These are phyloP conservation scores for Himalopsyche tibetana DNA, from an alignment of 2,888 invertebrate genomes.

Conservation along the genomic window DNA sequence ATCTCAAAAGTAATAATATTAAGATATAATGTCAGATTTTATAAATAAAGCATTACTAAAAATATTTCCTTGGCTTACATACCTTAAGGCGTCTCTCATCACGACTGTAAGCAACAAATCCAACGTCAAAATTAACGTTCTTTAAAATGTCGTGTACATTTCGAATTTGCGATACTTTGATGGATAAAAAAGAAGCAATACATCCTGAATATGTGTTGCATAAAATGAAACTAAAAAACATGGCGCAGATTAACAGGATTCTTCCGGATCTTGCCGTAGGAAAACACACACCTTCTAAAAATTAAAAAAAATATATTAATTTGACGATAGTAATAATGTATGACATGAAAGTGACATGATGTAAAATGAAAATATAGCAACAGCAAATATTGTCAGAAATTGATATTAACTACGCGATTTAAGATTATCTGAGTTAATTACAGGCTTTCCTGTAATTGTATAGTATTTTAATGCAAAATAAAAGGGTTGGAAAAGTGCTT, in stretches of 20 bases:
- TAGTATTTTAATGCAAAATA: too few relatives aligned
- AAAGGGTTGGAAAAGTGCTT: too few relatives aligned
- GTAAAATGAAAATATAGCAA: too few relatives aligned
- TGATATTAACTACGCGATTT: too few relatives aligned
- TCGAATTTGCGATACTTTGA: constrained; percentile 71
- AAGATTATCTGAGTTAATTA: too few relatives aligned
- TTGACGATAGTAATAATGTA: neutral
- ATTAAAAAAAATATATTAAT: neutral
- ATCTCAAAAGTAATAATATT: too few relatives aligned
- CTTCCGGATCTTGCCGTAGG: constrained; percentile 71
- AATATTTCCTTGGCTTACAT: too few relatives aligned
- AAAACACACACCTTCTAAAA: neutral
- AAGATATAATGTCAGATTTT: too few relatives aligned
- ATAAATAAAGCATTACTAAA: too few relatives aligned
- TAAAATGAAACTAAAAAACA: constrained; percentile 79
- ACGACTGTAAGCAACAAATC: neutral
- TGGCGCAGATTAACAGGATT: constrained; percentile 77
- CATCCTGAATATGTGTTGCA: constrained; percentile 83
- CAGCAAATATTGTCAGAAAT: too few relatives aligned
- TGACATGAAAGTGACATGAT: too few relatives aligned
- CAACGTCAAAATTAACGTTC: neutral
- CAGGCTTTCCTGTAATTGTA: too few relatives aligned
- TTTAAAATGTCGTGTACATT: neutral
- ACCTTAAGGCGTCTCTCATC: neutral
- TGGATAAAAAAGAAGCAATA: constrained; percentile 81